Evolutionary conservation across 2,797 vertebrate genomes (phyloP).

Genomic region (Pseudochirops corinnae): DNA sequence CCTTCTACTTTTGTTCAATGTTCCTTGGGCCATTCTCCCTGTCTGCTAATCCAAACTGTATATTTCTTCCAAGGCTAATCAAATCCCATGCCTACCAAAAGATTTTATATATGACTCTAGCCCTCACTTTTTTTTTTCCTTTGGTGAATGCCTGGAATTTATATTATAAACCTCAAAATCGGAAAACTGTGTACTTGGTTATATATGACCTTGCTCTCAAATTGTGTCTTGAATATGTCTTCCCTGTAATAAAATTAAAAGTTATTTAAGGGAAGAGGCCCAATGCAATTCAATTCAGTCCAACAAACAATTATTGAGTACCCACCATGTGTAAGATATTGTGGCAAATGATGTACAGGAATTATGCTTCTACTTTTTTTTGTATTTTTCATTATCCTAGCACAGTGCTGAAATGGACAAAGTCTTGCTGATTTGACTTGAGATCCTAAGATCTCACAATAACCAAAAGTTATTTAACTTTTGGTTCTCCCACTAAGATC

Average conservation of each 20-base stretch:
- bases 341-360: neutral
- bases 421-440: slow-evolving; percentile 40
- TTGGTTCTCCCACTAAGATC: slow-evolving; percentile 21
- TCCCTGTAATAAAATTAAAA: neutral
- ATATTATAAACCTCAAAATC: slow-evolving; percentile 3
- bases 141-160: slow-evolving; percentile 36
- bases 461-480: neutral
- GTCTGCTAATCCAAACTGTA: slow-evolving; percentile 41
- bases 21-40: slow-evolving; percentile 32
- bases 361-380: slow-evolving; percentile 25
- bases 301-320: neutral
- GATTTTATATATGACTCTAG: slow-evolving; percentile 6
- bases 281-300: neutral
- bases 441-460: slow-evolving; percentile 13
- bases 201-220: slow-evolving; percentile 38
- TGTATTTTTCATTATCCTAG: slow-evolving; percentile 6
- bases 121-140: slow-evolving; percentile 18
- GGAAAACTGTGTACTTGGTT: slow-evolving; percentile 2
- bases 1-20: neutral
- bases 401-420: neutral
- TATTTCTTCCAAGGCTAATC: slow-evolving; percentile 7
- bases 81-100: slow-evolving; percentile 26
- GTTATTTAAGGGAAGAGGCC: neutral
- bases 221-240: slow-evolving; percentile 37
- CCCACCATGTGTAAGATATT: neutral